A percentile compares a stretch with the other conserved stretches of the same genome.
Evolutionary conservation across 1,140 invertebrate species (phyloP).

Genomic region (Homarus americanus): DNA sequence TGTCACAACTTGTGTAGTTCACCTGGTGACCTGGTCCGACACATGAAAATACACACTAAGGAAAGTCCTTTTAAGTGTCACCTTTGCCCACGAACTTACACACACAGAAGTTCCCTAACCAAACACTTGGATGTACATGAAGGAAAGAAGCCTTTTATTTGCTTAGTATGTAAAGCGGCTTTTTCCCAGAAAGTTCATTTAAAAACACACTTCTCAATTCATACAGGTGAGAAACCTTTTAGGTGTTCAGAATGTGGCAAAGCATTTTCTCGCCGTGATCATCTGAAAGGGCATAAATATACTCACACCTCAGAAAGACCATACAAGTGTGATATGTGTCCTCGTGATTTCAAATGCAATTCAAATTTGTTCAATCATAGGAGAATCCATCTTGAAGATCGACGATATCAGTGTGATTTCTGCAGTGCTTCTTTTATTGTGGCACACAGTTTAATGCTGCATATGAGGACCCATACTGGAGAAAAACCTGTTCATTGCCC

Average conservation of each 20-base stretch:
- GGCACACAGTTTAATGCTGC: conserved; percentile 28
- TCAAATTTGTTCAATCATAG: conserved; percentile 14
- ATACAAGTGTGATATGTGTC: conserved; percentile 34
- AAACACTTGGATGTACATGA: conserved; percentile 9
- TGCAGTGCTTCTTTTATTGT: conserved; percentile 30
- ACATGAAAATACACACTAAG: conserved; percentile 12
- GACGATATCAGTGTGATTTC: conserved; percentile 9
- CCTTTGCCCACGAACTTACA: not conserved
- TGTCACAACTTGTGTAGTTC: conserved; percentile 2
- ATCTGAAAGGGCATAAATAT: conserved; percentile 5
- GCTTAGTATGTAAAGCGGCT: not conserved
- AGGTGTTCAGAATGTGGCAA: conserved; percentile 33
- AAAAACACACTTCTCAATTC: conserved; percentile 11
- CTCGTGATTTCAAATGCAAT: conserved; percentile 20
- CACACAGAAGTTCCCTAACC: not conserved
- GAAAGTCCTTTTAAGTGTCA: conserved; percentile 22
- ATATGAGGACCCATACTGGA: conserved; percentile 33
- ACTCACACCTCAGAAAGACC: conserved; percentile 14
- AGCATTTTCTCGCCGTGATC: conserved; percentile 14
- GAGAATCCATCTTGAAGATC: conserved; percentile 14
- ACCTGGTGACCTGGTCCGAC: conserved; percentile 19
- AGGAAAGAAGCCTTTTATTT: conserved; percentile 28
- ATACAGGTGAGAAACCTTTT: conserved; percentile 32
- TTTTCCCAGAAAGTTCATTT: conserved; percentile 46
- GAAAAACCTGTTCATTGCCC: conserved; percentile 35